Evolutionary conservation across 2,888 invertebrate species (phyloP), one percentile per base, ranked within the genome.

Genomic region (Augochlorella aurata): DNA sequence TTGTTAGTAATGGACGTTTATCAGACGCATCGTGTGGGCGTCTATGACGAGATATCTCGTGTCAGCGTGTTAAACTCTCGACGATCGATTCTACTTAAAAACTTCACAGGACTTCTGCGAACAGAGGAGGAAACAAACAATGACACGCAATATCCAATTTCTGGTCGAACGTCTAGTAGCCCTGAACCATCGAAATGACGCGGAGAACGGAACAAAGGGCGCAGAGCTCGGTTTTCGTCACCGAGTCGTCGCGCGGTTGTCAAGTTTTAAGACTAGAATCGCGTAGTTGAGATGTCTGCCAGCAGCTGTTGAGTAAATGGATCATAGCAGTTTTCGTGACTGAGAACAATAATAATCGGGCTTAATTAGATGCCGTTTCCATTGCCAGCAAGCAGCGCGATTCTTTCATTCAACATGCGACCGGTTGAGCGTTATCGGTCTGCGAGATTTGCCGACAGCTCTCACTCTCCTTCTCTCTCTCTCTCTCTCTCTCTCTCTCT

Each of bases 301-400:
- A 29, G 29, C 54, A 49, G 21, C 44, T 44, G 49, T 29, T 61
- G 83, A 76, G 77, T 86, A 77, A 85, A 83, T 65, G 76, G 71
- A 81, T 73, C 68, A 71, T 24, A 29, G 79, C 65, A 24, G 68
- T 61, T 81, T 79, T 63, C 80, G 80, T 79, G 80, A 69, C 80
- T 54, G 80, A 52, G 24, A 80, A 81, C 81, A 81, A 74, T 81
- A 52, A 70, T 81, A 71, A 80, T 74, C 74, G 65, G 70, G 29
- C 67, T 67, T 81, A 81, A 81, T 81, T 81, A 67, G 71, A 14
- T n/a, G 70, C 81, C 52, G 71, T 74, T 81, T 75, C 74, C 70
- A 81, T 81, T 24, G 50, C 65, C 21, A 21, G 24, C 61, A 16
- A 61, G 24, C 61, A 5, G 61, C 61, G 61, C 38, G n/a, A 50